Evolutionary conservation across 2,113 vertebrate genomes (phyloP), one percentile per base, ranked within the genome.

Genomic region (Proterorhinus semilunaris): DNA sequence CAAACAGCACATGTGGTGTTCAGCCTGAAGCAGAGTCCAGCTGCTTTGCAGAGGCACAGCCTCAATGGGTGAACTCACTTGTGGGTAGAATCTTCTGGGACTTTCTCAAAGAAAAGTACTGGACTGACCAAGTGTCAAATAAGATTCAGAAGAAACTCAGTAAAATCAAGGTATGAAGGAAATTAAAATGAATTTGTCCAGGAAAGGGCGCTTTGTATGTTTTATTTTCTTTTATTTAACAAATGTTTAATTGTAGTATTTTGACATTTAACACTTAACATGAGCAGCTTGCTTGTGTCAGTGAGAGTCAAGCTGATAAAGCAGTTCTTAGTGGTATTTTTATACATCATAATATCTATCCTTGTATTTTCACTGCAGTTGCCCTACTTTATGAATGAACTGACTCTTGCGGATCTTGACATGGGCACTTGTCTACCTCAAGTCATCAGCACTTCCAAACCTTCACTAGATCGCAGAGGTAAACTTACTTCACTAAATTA

Each of bases 141-240:
- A 95, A 95, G 88, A 93, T 96, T 80, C 95, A 96, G 87, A 95
- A 95, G 88, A 96, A 96, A 76, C 57, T 95, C 61, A 91, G 91
- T 78, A 94, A 94, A 86, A 95, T 96, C 72, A 93, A 94, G 94
- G 94, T 95, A 80, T 87, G 91, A 11, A 21, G 27, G 12, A 4
- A 36, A 43, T 43, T 62, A 11, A 4, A 36, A 43, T 43, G 46
- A 11, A 48, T 48, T 11, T 62, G 7, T 46, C 16, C 11, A 51
- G 11, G 49, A 51, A 13, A 51, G 5, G 12, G 15, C 5, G 10
- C 49, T 61, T 21, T 21, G n/a, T 17, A 42, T 42, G 11, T 43
- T 61, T 2, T 58, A 7, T 7, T 2, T 58, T 42, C 6, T 7
- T 42, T 58, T 2, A 4, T 58, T 7, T 2, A 42, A 58, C 1